These are phyloP conservation scores for Drosophila seguyi DNA, from an alignment of 1,140 invertebrate species.

Conservation along the genomic window DNA sequence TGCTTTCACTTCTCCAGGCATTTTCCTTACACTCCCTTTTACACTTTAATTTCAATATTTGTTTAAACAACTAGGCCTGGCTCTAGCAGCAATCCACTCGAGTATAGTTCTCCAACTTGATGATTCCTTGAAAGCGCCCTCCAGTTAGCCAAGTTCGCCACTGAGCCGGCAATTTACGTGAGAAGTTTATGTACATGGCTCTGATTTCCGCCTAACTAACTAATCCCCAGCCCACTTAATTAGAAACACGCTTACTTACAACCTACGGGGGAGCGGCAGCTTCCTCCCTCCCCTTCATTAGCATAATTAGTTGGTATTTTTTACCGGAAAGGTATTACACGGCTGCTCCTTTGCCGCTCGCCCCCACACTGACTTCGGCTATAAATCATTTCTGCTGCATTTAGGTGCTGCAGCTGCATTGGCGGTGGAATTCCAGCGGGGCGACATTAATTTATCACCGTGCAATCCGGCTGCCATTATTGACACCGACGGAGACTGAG, in stretches of 20 bases:
- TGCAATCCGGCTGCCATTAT: constrained; percentile 67
- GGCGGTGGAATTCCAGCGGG: constrained; percentile 72
- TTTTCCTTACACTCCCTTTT: background rate
- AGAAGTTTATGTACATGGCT: constrained; percentile 73
- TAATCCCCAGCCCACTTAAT: constrained; percentile 70
- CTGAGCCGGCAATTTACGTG: constrained; percentile 50
- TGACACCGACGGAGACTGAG: constrained; percentile 43
- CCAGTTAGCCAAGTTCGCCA: constrained; percentile 44
- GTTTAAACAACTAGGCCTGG: constrained; percentile 34
- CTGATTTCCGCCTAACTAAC: constrained; percentile 56
- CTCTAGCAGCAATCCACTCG: constrained; percentile 36
- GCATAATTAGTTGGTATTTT: constrained; percentile 69
- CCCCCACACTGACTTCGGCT: constrained; percentile 5
- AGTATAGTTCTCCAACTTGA: constrained; percentile 34
- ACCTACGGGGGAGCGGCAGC: constrained; percentile 43
- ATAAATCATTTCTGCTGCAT: constrained; percentile 53
- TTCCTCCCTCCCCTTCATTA: constrained; percentile 48
- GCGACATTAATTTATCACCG: constrained; percentile 79
- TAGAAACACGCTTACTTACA: constrained; percentile 76
- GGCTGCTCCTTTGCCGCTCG: constrained; percentile 16
- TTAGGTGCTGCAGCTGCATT: constrained; percentile 60
- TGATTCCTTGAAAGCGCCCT: constrained; percentile 21
- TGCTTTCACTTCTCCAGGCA: background rate
- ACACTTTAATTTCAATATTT: constrained; percentile 30
- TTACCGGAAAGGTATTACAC: constrained; percentile 51